Base-by-base conservation (phyloP, 2,113 vertebrate genomes). In the Geothlypis trichas region DNA sequence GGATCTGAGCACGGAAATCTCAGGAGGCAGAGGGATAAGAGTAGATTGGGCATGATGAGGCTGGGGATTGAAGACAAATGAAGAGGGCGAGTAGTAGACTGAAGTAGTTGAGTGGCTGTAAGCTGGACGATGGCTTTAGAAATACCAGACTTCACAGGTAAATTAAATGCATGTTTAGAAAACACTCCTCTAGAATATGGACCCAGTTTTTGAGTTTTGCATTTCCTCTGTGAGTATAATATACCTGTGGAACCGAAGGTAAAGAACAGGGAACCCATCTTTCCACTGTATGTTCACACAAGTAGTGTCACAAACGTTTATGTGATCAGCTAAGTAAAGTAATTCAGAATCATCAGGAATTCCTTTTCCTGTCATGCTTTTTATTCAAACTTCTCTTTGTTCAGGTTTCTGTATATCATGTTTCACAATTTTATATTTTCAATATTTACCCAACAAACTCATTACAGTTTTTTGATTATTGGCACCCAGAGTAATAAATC, bases 241-340 rank as follows among this genome's bases (percentile, higher is more conserved):
- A 15, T 46, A 86, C 13, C 18, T 54, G 19, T 84, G 59, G 71
- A 77, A 37, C 41, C 28, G 11, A 27, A n/a, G 21, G 16, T 66
- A 16, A 66, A 82, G 52, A 35, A 28, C 11, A 33, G 27, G 20
- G 27, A 85, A 39, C 28, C 37, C 7, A 15, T 13, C 10, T 52
- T 47, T 44, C 26, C 17, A 5, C 11, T 68, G 39, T 72, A n/a
- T 1, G 0, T 58, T 92, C 66, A 49, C 19, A 10, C 0, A 0
- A 10, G 7, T 65, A 10, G 14, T 58, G 55, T 69, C 55, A 33
- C n/a, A 84, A 84, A 65, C 23, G 23, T 57, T 92, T 30, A 26
- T 13, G 24, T 71, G 23, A 63, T 65, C 49, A 58, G 19, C 28
- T 41, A 76, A 59, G 17, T 57, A 19, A 18, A 57, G 4, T 42